Conservation (phyloP, 2,113 vertebrate genomes). For the Phoenicopterus ruber region DNA sequence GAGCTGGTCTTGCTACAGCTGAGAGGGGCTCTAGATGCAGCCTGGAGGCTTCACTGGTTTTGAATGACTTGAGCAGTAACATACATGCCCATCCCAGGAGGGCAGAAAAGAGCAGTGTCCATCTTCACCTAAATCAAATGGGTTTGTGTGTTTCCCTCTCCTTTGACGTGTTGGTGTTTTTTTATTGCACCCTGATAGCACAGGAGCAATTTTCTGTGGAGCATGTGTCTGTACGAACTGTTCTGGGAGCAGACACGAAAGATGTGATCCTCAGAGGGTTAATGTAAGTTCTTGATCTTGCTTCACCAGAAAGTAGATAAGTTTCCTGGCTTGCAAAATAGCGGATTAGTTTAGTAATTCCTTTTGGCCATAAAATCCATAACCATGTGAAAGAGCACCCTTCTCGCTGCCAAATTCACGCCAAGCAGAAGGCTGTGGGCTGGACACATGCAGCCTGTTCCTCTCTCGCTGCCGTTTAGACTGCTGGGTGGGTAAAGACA, state of each 20-base stretch:
- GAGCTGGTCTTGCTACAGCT: conserved; percentile 7
- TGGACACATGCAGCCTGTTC: neutral
- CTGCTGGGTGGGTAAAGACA: neutral
- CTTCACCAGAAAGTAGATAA: neutral
- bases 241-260: neutral
- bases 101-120: neutral
- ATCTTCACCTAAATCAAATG: neutral
- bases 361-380: neutral
- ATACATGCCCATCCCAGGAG: neutral
- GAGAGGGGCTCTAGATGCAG: neutral
- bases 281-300: neutral
- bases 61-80: neutral
- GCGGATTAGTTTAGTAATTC: neutral
- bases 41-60: conserved; percentile 18
- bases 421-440: neutral
- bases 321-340: neutral
- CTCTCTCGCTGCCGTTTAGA: neutral
- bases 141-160: neutral
- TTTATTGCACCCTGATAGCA: neutral
- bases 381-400: neutral
- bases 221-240: neutral
- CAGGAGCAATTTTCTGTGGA: neutral
- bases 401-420: neutral
- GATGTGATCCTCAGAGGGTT: neutral
- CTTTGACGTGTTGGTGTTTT: neutral